phyloP scores from a whole-genome alignment of 2,888 invertebrate species.

The Oscheius sp. region DNA sequence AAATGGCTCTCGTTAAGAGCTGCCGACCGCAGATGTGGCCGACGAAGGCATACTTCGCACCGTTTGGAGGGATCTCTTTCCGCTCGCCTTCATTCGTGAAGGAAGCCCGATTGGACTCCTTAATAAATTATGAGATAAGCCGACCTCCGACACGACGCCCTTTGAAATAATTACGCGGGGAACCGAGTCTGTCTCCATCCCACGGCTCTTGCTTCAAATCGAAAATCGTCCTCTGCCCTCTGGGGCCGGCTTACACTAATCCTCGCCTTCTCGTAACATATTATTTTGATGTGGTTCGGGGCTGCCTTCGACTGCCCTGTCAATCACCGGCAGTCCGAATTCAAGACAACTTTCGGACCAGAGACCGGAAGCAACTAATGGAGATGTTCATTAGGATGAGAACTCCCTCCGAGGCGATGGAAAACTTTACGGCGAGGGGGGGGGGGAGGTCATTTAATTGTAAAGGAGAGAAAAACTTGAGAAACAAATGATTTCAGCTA shows the following conservation, averaged over 20 bases:
- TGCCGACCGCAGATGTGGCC: constrained; percentile 26
- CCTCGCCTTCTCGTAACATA: constrained; percentile 18
- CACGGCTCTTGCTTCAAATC: too few relatives aligned
- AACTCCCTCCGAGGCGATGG: not conserved
- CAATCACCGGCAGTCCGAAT: constrained; percentile 12
- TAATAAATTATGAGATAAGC: constrained; percentile 21
- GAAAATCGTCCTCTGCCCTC: too few relatives aligned
- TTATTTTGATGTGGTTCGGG: constrained; percentile 15
- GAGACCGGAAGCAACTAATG: constrained; percentile 18
- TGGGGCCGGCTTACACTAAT: constrained; percentile 1
- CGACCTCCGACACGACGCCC: too few relatives aligned
- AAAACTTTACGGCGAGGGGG: not conserved
- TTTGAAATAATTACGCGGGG: too few relatives aligned
- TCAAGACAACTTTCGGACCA: constrained; percentile 11
- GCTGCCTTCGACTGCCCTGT: not conserved
- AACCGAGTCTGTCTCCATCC: too few relatives aligned
- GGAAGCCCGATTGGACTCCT: not conserved
- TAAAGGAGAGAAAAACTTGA: not conserved
- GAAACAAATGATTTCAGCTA: constrained; percentile 39
- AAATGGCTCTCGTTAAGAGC: constrained; percentile 27
- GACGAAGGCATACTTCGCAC: not conserved
- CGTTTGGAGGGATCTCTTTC: not conserved
- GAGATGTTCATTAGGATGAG: constrained; percentile 9
- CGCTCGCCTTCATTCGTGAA: not conserved
- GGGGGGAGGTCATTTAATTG: not conserved